A percentile compares a stretch with the other conserved stretches of the same genome.
Conservation (phyloP, 1,140 invertebrate species). For the Trialeurodes vaporariorum region DNA sequence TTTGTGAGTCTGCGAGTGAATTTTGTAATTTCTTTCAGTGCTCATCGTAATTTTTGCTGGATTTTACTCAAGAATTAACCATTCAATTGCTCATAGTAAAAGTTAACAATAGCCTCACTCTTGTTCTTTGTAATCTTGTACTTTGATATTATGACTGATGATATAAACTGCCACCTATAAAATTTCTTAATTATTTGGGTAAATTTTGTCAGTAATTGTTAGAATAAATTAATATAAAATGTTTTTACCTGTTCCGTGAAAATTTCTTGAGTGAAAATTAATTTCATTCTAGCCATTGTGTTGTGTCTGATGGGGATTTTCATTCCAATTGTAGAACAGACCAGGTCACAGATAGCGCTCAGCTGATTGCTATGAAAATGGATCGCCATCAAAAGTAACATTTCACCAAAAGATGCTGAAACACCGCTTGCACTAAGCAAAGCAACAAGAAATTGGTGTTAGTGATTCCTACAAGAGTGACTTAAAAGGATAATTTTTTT, state of each 20-base stretch:
- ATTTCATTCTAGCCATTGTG: slow-evolving; percentile 80
- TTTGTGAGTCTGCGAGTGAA: no score
- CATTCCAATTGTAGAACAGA: slow-evolving; percentile 90
- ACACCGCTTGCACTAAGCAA: slow-evolving; percentile 61
- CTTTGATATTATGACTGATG: slow-evolving; percentile 1
- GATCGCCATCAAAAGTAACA: slow-evolving; percentile 89
- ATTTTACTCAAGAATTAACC: no score
- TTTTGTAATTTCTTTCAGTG: no score
- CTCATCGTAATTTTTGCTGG: no score
- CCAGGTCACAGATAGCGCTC: slow-evolving; percentile 80
- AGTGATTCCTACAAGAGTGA: no score
- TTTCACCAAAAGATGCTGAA: slow-evolving; percentile 84
- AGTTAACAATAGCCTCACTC: no score
- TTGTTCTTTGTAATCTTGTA: no score
- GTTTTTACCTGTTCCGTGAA: slow-evolving; percentile 80
- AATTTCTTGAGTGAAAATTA: slow-evolving; percentile 92
- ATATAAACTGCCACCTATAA: neutral
- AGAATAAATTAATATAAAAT: slow-evolving; percentile 10
- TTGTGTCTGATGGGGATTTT: slow-evolving; percentile 85
- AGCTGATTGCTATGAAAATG: slow-evolving; percentile 93
- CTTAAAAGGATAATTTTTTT: no score
- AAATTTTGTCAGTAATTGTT: slow-evolving; percentile 3
- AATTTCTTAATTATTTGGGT: no score
- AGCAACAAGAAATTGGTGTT: no score
- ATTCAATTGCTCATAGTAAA: no score